These are phyloP conservation scores for Halictus quadricinctus DNA, from an alignment of 2,888 invertebrate genomes.

Conservation along the genomic window DNA sequence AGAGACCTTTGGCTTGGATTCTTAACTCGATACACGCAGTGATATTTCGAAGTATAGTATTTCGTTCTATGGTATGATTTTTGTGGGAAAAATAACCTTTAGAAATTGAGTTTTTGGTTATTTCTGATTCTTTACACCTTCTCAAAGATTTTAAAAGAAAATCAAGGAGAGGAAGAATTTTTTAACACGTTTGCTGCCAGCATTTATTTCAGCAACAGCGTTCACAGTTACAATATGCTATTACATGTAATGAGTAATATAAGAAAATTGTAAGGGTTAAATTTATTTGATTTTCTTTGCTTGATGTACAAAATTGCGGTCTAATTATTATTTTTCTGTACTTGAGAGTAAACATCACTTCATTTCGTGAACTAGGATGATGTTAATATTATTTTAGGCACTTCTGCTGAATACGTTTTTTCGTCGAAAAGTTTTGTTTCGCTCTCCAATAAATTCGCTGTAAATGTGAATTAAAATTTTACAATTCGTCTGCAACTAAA, in stretches of 20 bases:
- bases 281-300: background rate
- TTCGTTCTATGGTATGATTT: background rate
- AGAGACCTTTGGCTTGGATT: conserved; percentile 28
- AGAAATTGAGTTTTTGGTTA: background rate
- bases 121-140: background rate
- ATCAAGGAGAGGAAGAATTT: background rate
- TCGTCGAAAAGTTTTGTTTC: background rate
- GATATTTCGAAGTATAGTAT: too few relatives aligned
- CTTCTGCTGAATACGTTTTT: background rate
- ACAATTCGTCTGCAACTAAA: background rate
- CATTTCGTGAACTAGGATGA: too few relatives aligned
- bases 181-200: too few relatives aligned
- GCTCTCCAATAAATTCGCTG: background rate
- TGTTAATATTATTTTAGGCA: background rate
- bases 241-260: background rate
- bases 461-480: background rate
- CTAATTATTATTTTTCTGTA: too few relatives aligned
- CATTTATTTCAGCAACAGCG: too few relatives aligned
- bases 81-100: background rate
- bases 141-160: background rate
- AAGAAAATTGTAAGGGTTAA: background rate
- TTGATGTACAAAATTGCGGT: too few relatives aligned
- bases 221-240: too few relatives aligned
- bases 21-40: background rate
- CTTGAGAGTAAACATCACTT: too few relatives aligned